Evolutionary conservation across 2,888 invertebrate species (phyloP).

Genomic region (Perizoma affinitatum): DNA sequence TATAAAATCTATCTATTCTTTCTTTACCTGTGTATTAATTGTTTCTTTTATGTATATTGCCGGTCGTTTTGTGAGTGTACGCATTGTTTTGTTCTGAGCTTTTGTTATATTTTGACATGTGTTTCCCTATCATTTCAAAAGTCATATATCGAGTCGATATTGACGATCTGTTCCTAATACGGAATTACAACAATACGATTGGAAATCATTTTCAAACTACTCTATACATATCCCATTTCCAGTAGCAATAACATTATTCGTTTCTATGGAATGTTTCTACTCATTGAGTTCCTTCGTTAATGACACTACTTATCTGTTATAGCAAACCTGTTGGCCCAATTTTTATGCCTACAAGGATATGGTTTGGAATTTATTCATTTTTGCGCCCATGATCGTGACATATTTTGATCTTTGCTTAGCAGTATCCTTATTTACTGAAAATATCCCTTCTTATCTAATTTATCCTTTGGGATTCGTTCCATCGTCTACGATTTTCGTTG

Average conservation of each 20-base stretch:
- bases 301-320: no score
- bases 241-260: not conserved
- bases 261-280: not conserved
- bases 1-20: conserved; percentile 63
- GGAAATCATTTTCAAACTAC: no score
- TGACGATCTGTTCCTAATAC: conserved; percentile 12
- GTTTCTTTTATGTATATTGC: conserved; percentile 64
- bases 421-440: not conserved
- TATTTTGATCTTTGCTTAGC: no score
- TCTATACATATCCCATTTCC: conserved; percentile 4
- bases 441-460: not conserved
- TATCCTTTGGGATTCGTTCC: no score
- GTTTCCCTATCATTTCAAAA: not conserved
- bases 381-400: no score
- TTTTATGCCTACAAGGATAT: no score
- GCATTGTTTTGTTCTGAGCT: conserved; percentile 42
- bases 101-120: conserved; percentile 1
- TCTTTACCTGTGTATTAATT: conserved; percentile 68
- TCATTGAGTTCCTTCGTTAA: no score
- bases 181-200: not conserved
- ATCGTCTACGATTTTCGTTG: not conserved
- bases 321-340: no score
- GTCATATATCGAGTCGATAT: not conserved
- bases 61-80: conserved; percentile 75
- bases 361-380: no score